Conservation (phyloP, 1,140 invertebrate genomes). For the Battus philenor region DNA sequence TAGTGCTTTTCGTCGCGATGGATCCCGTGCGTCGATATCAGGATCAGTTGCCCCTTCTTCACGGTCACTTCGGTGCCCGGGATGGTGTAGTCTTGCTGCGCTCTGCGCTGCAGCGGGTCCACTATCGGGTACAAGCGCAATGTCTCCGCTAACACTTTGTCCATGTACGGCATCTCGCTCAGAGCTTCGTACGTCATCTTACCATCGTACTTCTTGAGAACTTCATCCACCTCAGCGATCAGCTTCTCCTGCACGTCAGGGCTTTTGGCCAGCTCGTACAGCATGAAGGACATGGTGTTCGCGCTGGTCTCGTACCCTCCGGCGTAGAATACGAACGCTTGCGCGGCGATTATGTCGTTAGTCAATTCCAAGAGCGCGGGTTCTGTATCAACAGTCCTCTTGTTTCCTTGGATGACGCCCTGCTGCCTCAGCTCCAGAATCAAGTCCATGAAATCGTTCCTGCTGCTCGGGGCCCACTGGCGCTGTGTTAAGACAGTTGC, state of each 20-base stretch:
- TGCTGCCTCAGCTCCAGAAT: constrained; percentile 49
- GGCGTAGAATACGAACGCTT: constrained; percentile 49
- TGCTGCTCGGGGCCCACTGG: constrained; percentile 22
- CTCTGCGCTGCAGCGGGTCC: constrained; percentile 26
- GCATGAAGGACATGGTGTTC: constrained; percentile 26
- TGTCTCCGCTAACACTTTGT: constrained; percentile 21
- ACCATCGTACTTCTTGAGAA: constrained; percentile 51
- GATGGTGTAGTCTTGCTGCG: constrained; percentile 71
- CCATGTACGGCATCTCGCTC: constrained; percentile 64
- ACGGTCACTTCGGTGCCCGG: constrained; percentile 65
- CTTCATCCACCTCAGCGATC: constrained; percentile 42
- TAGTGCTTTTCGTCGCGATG: constrained; percentile 33
- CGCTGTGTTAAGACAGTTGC: constrained; percentile 21
- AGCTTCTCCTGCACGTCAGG: constrained; percentile 56
- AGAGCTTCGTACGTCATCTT: constrained; percentile 56
- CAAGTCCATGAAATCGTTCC: constrained; percentile 43
- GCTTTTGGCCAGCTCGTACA: constrained; percentile 54
- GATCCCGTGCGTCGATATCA: constrained; percentile 24
- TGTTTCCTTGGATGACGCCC: constrained; percentile 15
- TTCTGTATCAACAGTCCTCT: constrained; percentile 15
- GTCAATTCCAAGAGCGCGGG: constrained; percentile 24
- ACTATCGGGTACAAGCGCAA: constrained; percentile 69
- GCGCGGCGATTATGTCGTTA: constrained; percentile 43
- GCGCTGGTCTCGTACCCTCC: constrained; percentile 48
- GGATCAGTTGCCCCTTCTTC: constrained; percentile 46